phyloP scores from a whole-genome alignment of 1,140 invertebrate genomes.

The Neuroterus valhalla region DNA sequence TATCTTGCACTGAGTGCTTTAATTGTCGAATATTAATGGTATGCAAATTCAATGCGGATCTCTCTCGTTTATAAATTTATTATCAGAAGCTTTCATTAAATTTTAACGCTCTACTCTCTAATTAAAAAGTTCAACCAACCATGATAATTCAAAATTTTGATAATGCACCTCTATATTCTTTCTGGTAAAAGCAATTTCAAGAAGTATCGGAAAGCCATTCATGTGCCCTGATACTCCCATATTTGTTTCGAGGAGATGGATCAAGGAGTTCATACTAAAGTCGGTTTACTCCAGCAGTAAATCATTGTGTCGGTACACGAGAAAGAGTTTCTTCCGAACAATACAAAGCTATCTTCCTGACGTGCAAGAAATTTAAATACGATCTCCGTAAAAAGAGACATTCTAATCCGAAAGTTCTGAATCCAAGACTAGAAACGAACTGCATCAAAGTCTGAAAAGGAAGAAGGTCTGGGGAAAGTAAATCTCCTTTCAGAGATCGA shows the following conservation, averaged over 20 bases:
- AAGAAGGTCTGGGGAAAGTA: not conserved
- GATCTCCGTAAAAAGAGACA: not conserved
- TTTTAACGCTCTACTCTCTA: no score
- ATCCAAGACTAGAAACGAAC: not conserved
- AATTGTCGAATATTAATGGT: not conserved
- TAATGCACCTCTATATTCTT: not conserved
- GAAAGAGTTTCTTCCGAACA: not conserved
- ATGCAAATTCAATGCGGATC: not conserved
- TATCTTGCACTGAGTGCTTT: not conserved
- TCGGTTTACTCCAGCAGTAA: not conserved
- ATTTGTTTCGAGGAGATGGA: not conserved
- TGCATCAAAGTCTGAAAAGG: not conserved
- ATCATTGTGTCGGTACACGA: not conserved
- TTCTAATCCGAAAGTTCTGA: not conserved
- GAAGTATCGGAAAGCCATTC: not conserved
- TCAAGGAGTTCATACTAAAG: not conserved
- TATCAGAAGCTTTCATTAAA: no score
- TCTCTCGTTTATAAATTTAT: not conserved
- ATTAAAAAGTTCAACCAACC: no score
- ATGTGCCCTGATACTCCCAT: not conserved
- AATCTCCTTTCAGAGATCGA: not conserved
- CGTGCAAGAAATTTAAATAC: conserved; percentile 12
- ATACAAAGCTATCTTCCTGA: not conserved
- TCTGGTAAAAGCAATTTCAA: conserved; percentile 8
- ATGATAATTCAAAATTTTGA: not conserved